Evolutionary conservation across 2,113 vertebrate genomes (phyloP).

Genomic region (Microcebus jonahi): DNA sequence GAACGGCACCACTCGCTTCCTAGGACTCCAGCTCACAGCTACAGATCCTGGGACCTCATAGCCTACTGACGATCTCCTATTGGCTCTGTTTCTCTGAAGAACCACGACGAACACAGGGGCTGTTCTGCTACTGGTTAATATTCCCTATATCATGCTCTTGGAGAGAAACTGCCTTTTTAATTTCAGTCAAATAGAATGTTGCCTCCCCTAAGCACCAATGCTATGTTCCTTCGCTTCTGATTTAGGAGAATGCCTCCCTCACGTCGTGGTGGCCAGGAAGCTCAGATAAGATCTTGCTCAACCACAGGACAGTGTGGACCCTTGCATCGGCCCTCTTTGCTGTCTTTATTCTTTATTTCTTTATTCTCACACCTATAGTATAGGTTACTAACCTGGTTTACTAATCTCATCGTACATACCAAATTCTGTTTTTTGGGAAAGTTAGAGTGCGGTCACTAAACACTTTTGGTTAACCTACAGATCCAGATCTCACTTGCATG

Average conservation of each 20-base stretch:
- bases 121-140: background rate
- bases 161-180: background rate
- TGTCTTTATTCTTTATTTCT: background rate
- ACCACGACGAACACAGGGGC: background rate
- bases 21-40: background rate
- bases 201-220: background rate
- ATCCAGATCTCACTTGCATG: background rate
- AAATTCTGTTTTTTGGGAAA: background rate
- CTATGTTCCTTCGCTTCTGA: background rate
- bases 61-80: no score
- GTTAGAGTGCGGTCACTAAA: background rate
- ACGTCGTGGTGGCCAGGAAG: background rate
- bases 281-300: background rate
- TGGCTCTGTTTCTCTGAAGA: background rate
- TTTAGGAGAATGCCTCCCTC: background rate
- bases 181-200: constrained; percentile 16
- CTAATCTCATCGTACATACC: background rate
- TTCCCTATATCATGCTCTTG: background rate
- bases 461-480: background rate
- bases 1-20: background rate
- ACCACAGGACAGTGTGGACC: no score
- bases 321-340: background rate
- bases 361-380: background rate
- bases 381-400: background rate
- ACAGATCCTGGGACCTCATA: background rate